These are phyloP conservation scores for Motacilla tschutschensis DNA, from an alignment of 2,113 vertebrate genomes.

Conservation along the genomic window DNA sequence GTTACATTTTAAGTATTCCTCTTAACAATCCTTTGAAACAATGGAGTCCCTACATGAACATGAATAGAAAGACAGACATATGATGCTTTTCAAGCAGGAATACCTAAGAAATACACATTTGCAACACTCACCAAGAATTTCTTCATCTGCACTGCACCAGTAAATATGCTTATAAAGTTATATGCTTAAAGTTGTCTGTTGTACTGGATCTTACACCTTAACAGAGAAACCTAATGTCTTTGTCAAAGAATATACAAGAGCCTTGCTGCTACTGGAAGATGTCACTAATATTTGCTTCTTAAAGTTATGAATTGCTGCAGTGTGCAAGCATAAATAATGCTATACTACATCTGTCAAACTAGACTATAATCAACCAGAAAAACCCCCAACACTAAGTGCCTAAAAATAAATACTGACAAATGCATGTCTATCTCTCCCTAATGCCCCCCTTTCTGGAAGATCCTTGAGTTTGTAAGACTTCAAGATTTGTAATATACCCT, in stretches of 20 bases:
- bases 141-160: neutral
- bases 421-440: neutral
- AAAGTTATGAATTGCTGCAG: neutral
- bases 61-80: neutral
- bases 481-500: neutral
- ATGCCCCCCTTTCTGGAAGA: neutral
- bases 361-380: neutral
- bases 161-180: neutral
- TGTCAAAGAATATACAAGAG: neutral
- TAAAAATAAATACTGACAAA: conserved; percentile 31
- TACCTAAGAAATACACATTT: neutral
- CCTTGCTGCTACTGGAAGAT: neutral
- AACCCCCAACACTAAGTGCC: neutral
- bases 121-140: neutral
- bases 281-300: neutral
- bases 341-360: neutral
- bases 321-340: neutral
- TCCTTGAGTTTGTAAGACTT: neutral
- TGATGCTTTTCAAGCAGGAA: neutral
- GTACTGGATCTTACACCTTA: neutral
- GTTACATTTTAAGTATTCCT: neutral
- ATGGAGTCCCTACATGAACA: neutral
- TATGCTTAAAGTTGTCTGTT: neutral
- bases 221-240: neutral
- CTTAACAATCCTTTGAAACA: neutral